phyloP scores from a whole-genome alignment of 2,113 vertebrate species.

The Ciconia maguari region DNA sequence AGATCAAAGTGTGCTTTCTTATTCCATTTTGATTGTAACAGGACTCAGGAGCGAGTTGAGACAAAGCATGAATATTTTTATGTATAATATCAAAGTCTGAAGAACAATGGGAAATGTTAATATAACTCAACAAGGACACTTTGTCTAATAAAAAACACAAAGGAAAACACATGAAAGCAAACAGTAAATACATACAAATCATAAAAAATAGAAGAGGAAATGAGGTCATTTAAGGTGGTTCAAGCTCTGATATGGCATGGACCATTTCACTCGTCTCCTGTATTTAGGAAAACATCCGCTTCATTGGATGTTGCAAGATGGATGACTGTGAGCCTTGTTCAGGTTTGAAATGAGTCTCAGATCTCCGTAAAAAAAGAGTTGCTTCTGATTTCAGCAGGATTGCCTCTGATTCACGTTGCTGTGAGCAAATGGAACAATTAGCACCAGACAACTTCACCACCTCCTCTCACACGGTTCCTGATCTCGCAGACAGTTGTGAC shows the following conservation, averaged over 20 bases:
- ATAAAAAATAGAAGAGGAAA: not conserved
- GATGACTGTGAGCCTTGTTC: not conserved
- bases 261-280: not conserved
- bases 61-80: not conserved
- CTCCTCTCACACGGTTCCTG: not conserved
- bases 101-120: conserved; percentile 29
- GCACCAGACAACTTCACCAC: conserved; percentile 29
- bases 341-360: not conserved
- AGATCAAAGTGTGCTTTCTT: conserved; percentile 27
- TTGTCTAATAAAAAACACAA: not conserved
- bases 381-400: not conserved
- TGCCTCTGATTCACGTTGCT: conserved; percentile 16
- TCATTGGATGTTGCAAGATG: not conserved
- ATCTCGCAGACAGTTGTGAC: conserved; percentile 41
- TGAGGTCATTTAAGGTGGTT: not conserved
- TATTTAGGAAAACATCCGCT: not conserved
- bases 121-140: not conserved
- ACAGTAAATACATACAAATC: not conserved
- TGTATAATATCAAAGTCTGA: not conserved
- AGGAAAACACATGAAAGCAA: conserved; percentile 13
- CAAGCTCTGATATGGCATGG: not conserved
- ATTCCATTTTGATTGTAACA: not conserved
- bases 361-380: not conserved
- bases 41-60: not conserved
- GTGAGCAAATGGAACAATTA: conserved; percentile 39